phyloP scores from a whole-genome alignment of 1,140 invertebrate genomes.

The Wasmannia auropunctata region DNA sequence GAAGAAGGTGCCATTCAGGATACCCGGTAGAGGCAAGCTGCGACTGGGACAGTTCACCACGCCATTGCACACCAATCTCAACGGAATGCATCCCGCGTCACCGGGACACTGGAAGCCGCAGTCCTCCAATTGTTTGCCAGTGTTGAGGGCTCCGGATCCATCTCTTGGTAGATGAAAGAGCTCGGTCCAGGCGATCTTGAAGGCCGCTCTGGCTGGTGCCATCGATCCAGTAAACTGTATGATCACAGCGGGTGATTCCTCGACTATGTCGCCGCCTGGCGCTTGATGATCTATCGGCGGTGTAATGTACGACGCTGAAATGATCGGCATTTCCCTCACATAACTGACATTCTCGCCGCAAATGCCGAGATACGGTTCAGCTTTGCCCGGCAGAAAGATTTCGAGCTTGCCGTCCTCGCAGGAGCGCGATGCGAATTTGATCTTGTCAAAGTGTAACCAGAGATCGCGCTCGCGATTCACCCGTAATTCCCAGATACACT shows the following conservation, averaged over 20 bases:
- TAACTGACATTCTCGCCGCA: constrained; percentile 93
- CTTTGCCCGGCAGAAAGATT: constrained; percentile 89
- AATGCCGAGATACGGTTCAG: constrained; percentile 90
- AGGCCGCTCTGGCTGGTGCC: constrained; percentile 91
- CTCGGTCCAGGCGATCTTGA: constrained; percentile 95
- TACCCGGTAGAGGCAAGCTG: constrained; percentile 73
- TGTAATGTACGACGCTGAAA: constrained; percentile 90
- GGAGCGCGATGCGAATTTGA: constrained; percentile 91
- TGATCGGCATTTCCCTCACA: constrained; percentile 91
- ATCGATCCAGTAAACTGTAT: constrained; percentile 90
- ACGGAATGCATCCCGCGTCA: constrained; percentile 92
- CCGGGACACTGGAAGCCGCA: constrained; percentile 95
- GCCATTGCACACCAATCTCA: constrained; percentile 93
- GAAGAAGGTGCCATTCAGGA: constrained; percentile 39
- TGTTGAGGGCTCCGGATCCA: constrained; percentile 91
- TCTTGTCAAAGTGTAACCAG: constrained; percentile 94
- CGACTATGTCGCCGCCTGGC: not conserved
- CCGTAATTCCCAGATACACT: constrained; percentile 95
- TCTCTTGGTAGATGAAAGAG: constrained; percentile 94
- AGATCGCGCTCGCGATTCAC: constrained; percentile 93
- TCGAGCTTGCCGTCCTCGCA: constrained; percentile 95
- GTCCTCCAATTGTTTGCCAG: constrained; percentile 87
- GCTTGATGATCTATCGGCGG: constrained; percentile 82
- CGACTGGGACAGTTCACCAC: constrained; percentile 93
- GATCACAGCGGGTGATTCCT: constrained; percentile 87